A percentile compares a stretch with the other conserved stretches of the same genome.
phyloP scores from a whole-genome alignment of 2,113 vertebrate species.

The Urocynchramus pylzowi region DNA sequence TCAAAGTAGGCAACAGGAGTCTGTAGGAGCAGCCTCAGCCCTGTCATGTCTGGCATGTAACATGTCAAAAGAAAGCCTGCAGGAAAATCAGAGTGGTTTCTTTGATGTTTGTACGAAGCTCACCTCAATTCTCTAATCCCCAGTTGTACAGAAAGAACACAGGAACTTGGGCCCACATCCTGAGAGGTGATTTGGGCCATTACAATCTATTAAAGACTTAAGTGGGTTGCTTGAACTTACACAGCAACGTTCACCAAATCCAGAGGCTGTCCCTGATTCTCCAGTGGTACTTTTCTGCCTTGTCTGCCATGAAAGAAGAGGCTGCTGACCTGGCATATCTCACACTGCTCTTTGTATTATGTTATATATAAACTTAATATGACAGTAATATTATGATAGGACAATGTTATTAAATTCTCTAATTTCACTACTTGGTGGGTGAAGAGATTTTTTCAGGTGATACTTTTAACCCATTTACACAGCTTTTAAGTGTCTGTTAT shows the following conservation, averaged over 20 bases:
- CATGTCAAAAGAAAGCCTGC: background rate
- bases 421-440: background rate
- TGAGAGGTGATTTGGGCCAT: background rate
- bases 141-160: background rate
- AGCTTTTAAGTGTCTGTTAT: background rate
- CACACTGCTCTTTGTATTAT: background rate
- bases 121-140: background rate
- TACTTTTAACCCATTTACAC: background rate
- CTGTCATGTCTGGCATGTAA: background rate
- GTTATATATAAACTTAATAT: background rate
- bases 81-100: background rate
- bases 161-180: background rate
- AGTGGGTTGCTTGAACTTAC: background rate
- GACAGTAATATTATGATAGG: background rate
- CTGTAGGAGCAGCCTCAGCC: background rate
- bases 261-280: background rate
- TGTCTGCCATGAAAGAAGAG: background rate
- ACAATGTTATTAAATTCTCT: background rate
- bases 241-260: background rate
- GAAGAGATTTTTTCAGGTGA: background rate
- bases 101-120: background rate
- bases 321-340: background rate
- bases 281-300: background rate
- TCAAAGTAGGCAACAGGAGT: background rate
- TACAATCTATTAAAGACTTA: background rate